Evolutionary conservation across 2,113 vertebrate species (phyloP), one percentile per base, ranked within the genome.

Genomic region (Elanoides forficatus): DNA sequence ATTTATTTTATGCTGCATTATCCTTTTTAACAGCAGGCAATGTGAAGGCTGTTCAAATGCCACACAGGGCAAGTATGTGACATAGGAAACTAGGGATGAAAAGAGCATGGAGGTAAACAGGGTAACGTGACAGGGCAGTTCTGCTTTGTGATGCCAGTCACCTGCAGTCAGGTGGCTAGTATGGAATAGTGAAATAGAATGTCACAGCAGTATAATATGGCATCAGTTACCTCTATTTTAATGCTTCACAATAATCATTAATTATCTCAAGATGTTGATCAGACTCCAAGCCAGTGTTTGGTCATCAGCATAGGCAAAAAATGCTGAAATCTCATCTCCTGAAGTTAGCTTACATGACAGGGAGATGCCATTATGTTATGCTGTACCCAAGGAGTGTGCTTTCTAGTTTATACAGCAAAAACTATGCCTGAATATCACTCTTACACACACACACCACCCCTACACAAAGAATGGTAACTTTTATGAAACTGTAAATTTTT

Each of bases 321-420:
- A 16, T 23, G 30, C 53, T 73, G 30, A 72, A 53, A 53, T 70
- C 14, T 53, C 34, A 62, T 42, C 36, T 88, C 45, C 50, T 62
- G 5, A 67, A 76, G 68, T 42, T 23, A 73, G 45, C 9, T 20
- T 36, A 36, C 0, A 0, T 38, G 36, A 32, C 13, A 52, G 45
- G 34, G 47, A 92, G 59, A 56, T 50, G 16, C 26, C 36, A 13
- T 40, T 47, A 43, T 8, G 29, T 80, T 4, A 34, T 29, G 29
- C 55, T 86, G 25, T 67, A 82, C 14, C 42, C 48, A 42, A 62
- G 23, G 23, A 79, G 26, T 15, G 18, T 50, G 19, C 38, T 86
- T 75, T 22, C 43, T 59, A 45, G 32, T 26, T 38, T 50, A 53
- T 11, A 43, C 11, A 48, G 16, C 45, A 86, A 85, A 74, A 93